These are phyloP conservation scores for Cyclopterus lumpus DNA, from an alignment of 2,797 vertebrate species.

Conservation along the genomic window DNA sequence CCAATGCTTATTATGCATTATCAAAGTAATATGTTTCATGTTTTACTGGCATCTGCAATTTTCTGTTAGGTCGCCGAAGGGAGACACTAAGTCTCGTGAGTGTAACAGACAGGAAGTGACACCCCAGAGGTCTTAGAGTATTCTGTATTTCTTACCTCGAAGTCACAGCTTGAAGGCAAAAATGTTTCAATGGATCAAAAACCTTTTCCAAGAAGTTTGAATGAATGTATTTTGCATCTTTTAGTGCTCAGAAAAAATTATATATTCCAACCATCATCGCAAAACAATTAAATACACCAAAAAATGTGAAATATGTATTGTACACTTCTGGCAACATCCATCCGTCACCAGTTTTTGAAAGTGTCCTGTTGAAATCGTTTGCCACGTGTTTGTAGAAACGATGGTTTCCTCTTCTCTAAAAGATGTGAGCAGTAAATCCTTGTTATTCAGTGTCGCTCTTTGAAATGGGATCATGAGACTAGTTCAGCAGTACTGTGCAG, in stretches of 20 bases:
- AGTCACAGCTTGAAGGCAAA: conserved; percentile 7
- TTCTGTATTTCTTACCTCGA: conserved; percentile 1
- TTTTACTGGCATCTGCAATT: conserved; percentile 26
- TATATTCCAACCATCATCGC: background rate
- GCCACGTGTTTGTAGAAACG: conserved; percentile 5
- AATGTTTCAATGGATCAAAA: background rate
- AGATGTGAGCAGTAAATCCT: conserved; percentile 1
- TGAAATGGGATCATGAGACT: conserved; percentile 15
- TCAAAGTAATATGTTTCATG: conserved; percentile 35
- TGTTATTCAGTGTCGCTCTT: conserved; percentile 29
- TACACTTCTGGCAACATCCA: conserved; percentile 8
- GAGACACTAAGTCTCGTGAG: background rate
- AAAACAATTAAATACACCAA: background rate
- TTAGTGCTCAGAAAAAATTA: conserved; percentile 16
- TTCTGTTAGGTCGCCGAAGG: conserved; percentile 38
- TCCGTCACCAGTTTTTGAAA: conserved; percentile 14
- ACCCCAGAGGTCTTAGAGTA: background rate
- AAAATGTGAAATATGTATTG: background rate
- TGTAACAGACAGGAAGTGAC: background rate
- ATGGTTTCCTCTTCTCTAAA: conserved; percentile 5
- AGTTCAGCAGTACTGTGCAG: too few relatives aligned
- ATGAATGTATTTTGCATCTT: conserved; percentile 41
- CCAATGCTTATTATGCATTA: conserved; percentile 23
- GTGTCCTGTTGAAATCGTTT: background rate
- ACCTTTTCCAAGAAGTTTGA: conserved; percentile 1